Evolutionary conservation across 2,888 invertebrate genomes (phyloP).

Genomic region (Congeria kusceri): DNA sequence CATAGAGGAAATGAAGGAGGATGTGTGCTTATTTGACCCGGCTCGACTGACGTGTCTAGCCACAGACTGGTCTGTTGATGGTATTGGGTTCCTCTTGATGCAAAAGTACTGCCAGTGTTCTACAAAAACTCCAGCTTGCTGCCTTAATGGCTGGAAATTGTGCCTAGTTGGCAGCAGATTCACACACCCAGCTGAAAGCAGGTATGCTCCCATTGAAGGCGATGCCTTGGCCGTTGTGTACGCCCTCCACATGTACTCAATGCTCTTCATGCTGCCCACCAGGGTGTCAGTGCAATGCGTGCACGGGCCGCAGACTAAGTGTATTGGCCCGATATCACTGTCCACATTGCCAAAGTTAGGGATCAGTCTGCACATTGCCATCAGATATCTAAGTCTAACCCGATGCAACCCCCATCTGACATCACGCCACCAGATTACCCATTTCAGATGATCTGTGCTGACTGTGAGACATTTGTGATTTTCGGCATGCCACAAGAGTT

Average conservation of each 20-base stretch:
- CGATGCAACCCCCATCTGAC: constrained; percentile 48
- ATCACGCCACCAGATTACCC: constrained; percentile 51
- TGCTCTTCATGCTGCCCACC: constrained; percentile 58
- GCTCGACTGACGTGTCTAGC: constrained; percentile 54
- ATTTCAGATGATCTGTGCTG: constrained; percentile 54
- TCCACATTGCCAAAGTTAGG: constrained; percentile 53
- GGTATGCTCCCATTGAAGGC: constrained; percentile 59
- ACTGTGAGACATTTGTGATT: constrained; percentile 52
- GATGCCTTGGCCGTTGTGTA: constrained; percentile 50
- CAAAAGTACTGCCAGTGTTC: constrained; percentile 60
- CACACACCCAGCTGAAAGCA: constrained; percentile 52
- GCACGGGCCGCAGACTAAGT: constrained; percentile 53
- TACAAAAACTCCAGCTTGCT: constrained; percentile 47
- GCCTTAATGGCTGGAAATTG: constrained; percentile 57
- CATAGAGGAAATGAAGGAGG: constrained; percentile 52
- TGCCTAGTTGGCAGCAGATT: constrained; percentile 62
- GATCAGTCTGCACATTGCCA: constrained; percentile 52
- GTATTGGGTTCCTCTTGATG: constrained; percentile 63
- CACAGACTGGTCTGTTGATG: constrained; percentile 59
- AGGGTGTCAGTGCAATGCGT: constrained; percentile 53
- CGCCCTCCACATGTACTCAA: constrained; percentile 46
- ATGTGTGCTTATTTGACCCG: constrained; percentile 57
- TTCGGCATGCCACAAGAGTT: constrained; percentile 65
- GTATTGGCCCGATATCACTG: constrained; percentile 55
- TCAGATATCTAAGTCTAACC: constrained; percentile 55